Conservation (phyloP, 2,888 invertebrate genomes). For the Pharmacophagus antenor region DNA sequence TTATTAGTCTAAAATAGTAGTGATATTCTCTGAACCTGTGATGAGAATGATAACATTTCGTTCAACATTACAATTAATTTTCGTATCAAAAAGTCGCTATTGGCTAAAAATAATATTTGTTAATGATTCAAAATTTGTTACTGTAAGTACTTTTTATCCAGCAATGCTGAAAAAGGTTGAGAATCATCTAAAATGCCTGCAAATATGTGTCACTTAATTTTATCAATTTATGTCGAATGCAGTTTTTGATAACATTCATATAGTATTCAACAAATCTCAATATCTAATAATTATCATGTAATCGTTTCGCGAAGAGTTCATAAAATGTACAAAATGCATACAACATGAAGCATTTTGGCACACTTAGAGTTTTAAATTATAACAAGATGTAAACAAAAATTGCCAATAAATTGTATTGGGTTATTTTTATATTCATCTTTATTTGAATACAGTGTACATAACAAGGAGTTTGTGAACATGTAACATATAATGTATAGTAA, state of each 20-base stretch:
- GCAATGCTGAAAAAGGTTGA: neutral
- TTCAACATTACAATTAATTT: neutral
- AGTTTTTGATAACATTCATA: neutral
- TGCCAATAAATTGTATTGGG: conserved; percentile 23
- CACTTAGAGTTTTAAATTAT: conserved; percentile 1
- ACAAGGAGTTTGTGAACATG: conserved; percentile 42
- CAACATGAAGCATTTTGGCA: conserved; percentile 4
- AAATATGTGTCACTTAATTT: too few relatives aligned
- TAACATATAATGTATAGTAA: conserved; percentile 48
- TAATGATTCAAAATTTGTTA: neutral
- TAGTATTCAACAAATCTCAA: conserved; percentile 22
- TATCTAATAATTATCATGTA: conserved; percentile 6
- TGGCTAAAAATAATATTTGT: neutral
- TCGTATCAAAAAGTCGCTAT: too few relatives aligned
- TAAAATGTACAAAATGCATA: conserved; percentile 12
- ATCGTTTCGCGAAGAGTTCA: conserved; percentile 2
- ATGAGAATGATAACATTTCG: too few relatives aligned
- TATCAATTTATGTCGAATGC: too few relatives aligned
- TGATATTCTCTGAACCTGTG: too few relatives aligned
- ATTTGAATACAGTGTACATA: conserved; percentile 39
- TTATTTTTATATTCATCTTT: conserved; percentile 28
- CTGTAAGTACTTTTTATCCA: neutral
- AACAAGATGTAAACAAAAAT: conserved; percentile 8
- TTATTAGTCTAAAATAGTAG: too few relatives aligned
- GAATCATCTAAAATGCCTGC: neutral